Percentiles rank a stretch among this genome's conserved stretches.
Conservation (phyloP, 2,888 invertebrate species). For the Drosophila cognata region DNA sequence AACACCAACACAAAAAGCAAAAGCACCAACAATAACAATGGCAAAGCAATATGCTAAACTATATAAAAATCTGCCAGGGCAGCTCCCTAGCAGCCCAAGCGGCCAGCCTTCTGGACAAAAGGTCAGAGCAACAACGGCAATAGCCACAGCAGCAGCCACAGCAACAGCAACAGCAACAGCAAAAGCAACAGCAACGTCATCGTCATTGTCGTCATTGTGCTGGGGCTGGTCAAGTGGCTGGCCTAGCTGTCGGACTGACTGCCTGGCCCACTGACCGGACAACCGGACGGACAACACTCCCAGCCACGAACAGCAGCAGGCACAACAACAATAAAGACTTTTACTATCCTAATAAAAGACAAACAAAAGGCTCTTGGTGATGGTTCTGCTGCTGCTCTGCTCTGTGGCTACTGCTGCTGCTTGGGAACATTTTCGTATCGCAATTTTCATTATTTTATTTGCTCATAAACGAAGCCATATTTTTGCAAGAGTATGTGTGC, state of each 20-base stretch:
- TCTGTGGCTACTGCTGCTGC: constrained; percentile 31
- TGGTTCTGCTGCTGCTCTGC: constrained; percentile 37
- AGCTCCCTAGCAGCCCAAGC: constrained; percentile 37
- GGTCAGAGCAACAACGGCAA: constrained; percentile 54
- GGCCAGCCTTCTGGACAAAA: constrained; percentile 58
- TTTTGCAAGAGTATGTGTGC: constrained; percentile 62
- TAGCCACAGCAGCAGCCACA: background rate
- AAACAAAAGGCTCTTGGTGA: constrained; percentile 77
- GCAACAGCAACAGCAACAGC: background rate
- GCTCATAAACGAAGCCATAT: constrained; percentile 83
- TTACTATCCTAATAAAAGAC: constrained; percentile 84
- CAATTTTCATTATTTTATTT: constrained; percentile 85
- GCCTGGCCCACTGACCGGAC: constrained; percentile 15
- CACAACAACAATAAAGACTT: constrained; percentile 79
- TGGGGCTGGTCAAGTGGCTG: constrained; percentile 73
- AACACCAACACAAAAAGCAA: constrained; percentile 22
- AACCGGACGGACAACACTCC: constrained; percentile 30
- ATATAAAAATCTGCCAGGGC: constrained; percentile 67
- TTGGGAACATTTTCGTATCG: constrained; percentile 74
- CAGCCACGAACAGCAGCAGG: constrained; percentile 38
- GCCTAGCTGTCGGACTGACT: constrained; percentile 13
- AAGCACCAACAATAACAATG: constrained; percentile 32
- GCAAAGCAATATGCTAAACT: constrained; percentile 69
- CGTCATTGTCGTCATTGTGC: constrained; percentile 71
- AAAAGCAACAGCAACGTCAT: constrained; percentile 54